Evolutionary conservation across 2,113 vertebrate species (phyloP), one percentile per base, ranked within the genome.

Genomic region (Tamias sibiricus): DNA sequence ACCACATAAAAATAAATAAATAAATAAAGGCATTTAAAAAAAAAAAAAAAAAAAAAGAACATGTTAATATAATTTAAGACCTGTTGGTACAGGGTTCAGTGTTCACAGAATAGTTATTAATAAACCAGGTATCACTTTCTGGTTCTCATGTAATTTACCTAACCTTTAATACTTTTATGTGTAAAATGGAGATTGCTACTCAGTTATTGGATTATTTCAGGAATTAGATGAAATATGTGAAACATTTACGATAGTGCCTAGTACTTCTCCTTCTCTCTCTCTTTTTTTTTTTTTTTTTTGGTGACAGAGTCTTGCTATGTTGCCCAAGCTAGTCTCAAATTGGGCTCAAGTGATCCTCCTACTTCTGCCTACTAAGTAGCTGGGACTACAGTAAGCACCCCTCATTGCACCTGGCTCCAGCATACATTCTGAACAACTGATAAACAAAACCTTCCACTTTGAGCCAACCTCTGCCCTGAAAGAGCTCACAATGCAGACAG

Each of bases 61-160:
- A 47, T 44, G 32, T 88, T 89, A 62, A 90, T 28, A 13, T 26
- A 86, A 82, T 81, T 93, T 87, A 91, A 90, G 49, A 95, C 35
- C 71, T 66, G 35, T 40, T 64, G 37, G 28, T 79, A 68, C 14
- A 82, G 7, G 47, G 54, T 42, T 96, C 40, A 91, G 4, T 57
- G 84, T 8, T 92, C 72, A 79, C 16, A 40, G 28, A 80, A 72
- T 4, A 6, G 40, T 75, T 87, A 74, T 68, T 0, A 76, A 35
- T 62, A 76, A 49, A 85, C 3, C 40, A 52, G 6, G 74, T 81
- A 14, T 74, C 47, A 96, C 37, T 89, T 64, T 80, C 17, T 69
- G 92, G n/a, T 77, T 19, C 8, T 71, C 59, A 32, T 32, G 16
- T 42, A 93, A 74, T 54, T 42, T 92, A 86, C 13, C 72, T 89